Evolutionary conservation across 2,888 invertebrate genomes (phyloP), one percentile per base, ranked within the genome.

Genomic region (Sarcophaga variegata): DNA sequence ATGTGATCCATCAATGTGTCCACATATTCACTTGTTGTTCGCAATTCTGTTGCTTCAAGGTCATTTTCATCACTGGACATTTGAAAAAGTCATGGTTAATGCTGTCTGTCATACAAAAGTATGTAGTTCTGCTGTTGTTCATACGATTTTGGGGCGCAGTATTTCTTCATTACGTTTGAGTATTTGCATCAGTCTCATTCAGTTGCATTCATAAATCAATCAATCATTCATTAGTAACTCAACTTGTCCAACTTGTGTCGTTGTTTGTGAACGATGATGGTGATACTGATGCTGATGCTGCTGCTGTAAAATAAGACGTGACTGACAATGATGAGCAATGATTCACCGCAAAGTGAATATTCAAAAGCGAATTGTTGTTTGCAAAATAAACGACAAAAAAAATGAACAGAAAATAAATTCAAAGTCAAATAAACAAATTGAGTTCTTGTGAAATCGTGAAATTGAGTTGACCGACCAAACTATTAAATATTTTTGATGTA

Each of bases 171-270:
- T 62, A 14, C 14, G 59, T n/a, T 76, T 37, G 63, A 49, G 62
- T 78, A 75, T 81, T 84, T 84, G 86, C 81, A 79, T 87, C 70
- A 49, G 47, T 62, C 75, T 76, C 71, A 66, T 76, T 67, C 64
- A 79, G 67, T 72, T 84, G 79, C 81, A 87, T 87, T 87, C 87
- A 84, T 87, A 87, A 87, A 87, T 87, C 87, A 87, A 87, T 87
- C 87, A 87, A 87, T 87, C 87, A 87, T 87, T 87, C 79, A 84
- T 87, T 87, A 87, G 81, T 37, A 82, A 64, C 76, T 77, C 79
- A 84, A 87, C 81, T 87, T 87, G 84, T 87, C 79, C 76, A 87
- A 82, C 66, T 76, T 87, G 81, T 87, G 87, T 82, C 87, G 84
- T 79, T 76, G 76, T 82, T 54, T 87, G 75, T 60, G 79, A 81